These are phyloP conservation scores for Grammomys dolichurus DNA, from an alignment of 2,113 vertebrate species.

Conservation along the genomic window DNA sequence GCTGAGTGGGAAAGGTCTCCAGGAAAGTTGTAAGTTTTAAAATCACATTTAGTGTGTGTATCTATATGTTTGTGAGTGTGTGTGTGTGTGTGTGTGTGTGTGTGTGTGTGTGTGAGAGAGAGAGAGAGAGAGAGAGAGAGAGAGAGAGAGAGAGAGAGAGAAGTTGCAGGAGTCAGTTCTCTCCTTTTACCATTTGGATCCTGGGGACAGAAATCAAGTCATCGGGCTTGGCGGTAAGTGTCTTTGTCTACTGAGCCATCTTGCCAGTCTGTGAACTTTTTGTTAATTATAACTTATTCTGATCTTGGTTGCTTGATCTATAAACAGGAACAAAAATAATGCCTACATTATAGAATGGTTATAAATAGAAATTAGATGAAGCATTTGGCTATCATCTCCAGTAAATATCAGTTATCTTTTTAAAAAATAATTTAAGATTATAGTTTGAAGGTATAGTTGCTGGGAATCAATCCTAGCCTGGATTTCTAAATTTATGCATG, in stretches of 20 bases:
- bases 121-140: too few relatives aligned
- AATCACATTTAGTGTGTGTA: not conserved
- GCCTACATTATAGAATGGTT: not conserved
- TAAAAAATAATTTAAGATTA: not conserved
- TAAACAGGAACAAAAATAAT: not conserved
- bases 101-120: too few relatives aligned
- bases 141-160: too few relatives aligned
- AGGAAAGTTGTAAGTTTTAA: not conserved
- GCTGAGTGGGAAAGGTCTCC: not conserved
- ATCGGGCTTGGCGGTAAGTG: not conserved
- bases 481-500: not conserved
- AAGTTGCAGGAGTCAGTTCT: not conserved
- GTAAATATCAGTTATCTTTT: not conserved
- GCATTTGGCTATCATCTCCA: not conserved
- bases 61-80: not conserved
- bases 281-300: not conserved
- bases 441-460: not conserved
- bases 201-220: not conserved
- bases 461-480: conserved; percentile 13
- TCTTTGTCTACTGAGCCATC: too few relatives aligned
- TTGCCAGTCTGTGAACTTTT: not conserved
- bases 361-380: conserved; percentile 43
- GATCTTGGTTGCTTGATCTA: conserved; percentile 1
- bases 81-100: not conserved
- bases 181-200: not conserved